Evolutionary conservation across 2,113 vertebrate genomes (phyloP).

Genomic region (Varanus salvator): DNA sequence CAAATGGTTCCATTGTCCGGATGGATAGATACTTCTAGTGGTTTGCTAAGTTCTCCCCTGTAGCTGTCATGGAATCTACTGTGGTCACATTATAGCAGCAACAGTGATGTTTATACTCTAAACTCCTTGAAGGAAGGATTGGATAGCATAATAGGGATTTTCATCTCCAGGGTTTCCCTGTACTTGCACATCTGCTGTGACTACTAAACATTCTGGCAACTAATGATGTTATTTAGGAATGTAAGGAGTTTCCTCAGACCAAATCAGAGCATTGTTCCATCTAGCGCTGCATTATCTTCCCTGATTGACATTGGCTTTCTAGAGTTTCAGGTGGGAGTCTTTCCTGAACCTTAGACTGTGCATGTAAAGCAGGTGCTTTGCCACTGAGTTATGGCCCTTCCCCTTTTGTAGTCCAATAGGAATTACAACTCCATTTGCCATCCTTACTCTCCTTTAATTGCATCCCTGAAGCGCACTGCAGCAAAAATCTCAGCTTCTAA

Average conservation of each 20-base stretch:
- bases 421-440: constrained; percentile 7
- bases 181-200: too few species aligned
- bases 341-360: background rate
- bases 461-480: background rate
- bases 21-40: too few species aligned
- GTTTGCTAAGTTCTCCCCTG: too few species aligned
- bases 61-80: too few species aligned
- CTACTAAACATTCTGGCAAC: background rate
- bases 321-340: background rate
- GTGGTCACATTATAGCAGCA: too few species aligned
- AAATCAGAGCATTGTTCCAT: background rate
- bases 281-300: background rate
- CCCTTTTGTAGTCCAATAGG: background rate
- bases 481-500: background rate
- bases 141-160: too few species aligned
- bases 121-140: too few species aligned
- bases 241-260: background rate
- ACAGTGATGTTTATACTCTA: too few species aligned
- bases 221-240: background rate
- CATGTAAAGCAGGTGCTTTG: background rate
- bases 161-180: too few species aligned
- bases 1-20: too few species aligned
- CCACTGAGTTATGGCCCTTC: background rate
- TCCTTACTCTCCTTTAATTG: constrained; percentile 19
- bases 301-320: background rate